These are phyloP conservation scores for Saxidomus purpurata DNA, from an alignment of 1,140 invertebrate species.

Conservation along the genomic window DNA sequence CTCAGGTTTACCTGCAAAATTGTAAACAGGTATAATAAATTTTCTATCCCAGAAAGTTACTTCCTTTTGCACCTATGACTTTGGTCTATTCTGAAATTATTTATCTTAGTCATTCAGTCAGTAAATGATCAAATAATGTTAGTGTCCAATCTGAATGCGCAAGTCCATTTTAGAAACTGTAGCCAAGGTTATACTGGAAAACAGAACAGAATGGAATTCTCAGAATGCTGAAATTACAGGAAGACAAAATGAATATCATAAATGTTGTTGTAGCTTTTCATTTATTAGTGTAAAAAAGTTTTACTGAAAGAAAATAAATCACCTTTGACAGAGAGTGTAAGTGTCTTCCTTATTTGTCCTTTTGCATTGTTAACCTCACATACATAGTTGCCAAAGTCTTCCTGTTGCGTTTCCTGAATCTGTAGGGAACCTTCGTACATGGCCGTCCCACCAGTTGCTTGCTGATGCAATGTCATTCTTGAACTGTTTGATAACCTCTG, in stretches of 20 bases:
- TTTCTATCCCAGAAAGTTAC: too few species aligned
- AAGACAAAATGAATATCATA: too few species aligned
- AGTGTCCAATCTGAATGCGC: too few species aligned
- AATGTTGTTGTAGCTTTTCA: too few species aligned
- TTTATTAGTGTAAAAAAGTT: too few species aligned
- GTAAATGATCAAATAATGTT: too few species aligned
- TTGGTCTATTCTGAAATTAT: background rate
- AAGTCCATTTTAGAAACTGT: too few species aligned
- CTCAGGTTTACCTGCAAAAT: conserved; percentile 75
- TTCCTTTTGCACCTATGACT: too few species aligned
- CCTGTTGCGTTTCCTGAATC: conserved; percentile 33
- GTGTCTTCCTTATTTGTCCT: conserved; percentile 50
- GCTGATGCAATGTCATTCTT: background rate
- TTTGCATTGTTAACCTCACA: conserved; percentile 75
- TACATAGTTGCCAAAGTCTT: conserved; percentile 72
- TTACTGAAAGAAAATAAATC: background rate
- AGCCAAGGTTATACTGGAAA: background rate
- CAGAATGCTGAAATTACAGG: too few species aligned
- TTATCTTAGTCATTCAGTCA: too few species aligned
- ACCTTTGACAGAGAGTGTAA: conserved; percentile 52
- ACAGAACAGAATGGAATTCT: too few species aligned
- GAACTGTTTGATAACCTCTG: conserved; percentile 53
- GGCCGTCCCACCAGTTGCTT: conserved; percentile 2
- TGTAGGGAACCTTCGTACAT: conserved; percentile 63
- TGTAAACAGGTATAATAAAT: too few species aligned